Conservation (phyloP, 2,113 vertebrate species). For the Tupaia chinensis region DNA sequence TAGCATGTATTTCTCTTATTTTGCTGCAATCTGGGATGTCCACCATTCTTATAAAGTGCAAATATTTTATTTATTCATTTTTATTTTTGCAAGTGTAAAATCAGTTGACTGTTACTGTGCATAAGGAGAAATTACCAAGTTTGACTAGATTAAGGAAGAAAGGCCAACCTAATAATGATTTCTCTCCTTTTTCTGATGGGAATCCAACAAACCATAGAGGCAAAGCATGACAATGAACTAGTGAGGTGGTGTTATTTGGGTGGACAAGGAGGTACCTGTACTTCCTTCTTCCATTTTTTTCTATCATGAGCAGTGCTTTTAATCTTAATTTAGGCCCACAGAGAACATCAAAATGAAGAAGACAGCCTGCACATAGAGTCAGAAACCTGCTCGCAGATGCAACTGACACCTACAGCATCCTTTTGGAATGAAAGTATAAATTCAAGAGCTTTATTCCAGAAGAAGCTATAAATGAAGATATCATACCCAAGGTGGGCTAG, state of each 20-base stretch:
- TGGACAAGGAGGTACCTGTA: neutral
- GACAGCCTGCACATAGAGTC: neutral
- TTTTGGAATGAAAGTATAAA: neutral
- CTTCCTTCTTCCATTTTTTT: neutral
- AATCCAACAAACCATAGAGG: neutral
- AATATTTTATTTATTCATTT: neutral
- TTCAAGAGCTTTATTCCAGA: neutral
- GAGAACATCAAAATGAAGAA: neutral
- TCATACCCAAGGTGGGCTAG: neutral
- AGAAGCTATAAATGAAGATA: neutral
- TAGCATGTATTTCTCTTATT: neutral
- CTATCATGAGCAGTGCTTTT: neutral
- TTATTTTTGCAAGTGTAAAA: conserved; percentile 27
- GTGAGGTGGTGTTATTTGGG: neutral
- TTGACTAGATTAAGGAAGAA: neutral
- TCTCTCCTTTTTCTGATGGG: neutral
- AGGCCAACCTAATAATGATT: neutral
- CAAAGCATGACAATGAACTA: accelerated
- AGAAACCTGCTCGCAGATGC: neutral
- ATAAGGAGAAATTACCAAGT: neutral
- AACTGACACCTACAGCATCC: neutral
- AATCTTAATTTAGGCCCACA: neutral
- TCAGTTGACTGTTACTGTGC: neutral
- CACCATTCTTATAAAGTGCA: neutral
- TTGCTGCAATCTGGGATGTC: neutral